Evolutionary conservation across 2,888 invertebrate genomes (phyloP), one percentile per base, ranked within the genome.

Genomic region (Laspeyria flexula): DNA sequence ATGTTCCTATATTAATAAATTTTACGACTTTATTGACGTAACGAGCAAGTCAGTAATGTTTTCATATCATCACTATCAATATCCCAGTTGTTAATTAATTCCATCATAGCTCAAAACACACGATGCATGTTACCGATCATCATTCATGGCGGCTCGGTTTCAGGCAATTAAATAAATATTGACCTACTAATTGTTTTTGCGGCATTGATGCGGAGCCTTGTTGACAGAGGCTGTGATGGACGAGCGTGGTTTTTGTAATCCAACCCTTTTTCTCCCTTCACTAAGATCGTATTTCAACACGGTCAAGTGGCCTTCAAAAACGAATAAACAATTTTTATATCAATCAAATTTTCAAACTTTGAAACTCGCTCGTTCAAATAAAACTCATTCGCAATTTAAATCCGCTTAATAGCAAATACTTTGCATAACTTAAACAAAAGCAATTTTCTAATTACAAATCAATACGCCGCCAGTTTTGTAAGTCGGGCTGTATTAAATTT

Each of bases 121-220:
- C 56, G 60, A 58, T 60, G 63, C 25, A 60, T 70, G 66, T 65
- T 73, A 71, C 58, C 69, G 79, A 73, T 80, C 79, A 85, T 85
- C 84, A 82, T 79, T 84, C 81, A 82, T 75, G 55, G 72, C 71
- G 57, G 71, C 65, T 73, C 70, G 77, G 75, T 74, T 81, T 79
- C 64, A 72, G 72, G 81, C 78, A 84, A 89, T 89, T 86, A 88
- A 88, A 90, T 88, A 88, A 88, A 90, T 88, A 90, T 90, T 88
- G 88, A 86, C 85, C 83, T 86, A 86, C 86, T 89, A 88, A 91
- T 91, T 91, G 87, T 89, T 90, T 89, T 89, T 89, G 86, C 82
- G 86, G 86, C 85, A 83, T 86, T 82, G 85, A 86, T 79, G 85
- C 80, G 81, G 73, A 73, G 70, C 79, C 76, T 70, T 83, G 90